Conservation (phyloP, 2,113 vertebrate species). For the Ceratotherium simum region DNA sequence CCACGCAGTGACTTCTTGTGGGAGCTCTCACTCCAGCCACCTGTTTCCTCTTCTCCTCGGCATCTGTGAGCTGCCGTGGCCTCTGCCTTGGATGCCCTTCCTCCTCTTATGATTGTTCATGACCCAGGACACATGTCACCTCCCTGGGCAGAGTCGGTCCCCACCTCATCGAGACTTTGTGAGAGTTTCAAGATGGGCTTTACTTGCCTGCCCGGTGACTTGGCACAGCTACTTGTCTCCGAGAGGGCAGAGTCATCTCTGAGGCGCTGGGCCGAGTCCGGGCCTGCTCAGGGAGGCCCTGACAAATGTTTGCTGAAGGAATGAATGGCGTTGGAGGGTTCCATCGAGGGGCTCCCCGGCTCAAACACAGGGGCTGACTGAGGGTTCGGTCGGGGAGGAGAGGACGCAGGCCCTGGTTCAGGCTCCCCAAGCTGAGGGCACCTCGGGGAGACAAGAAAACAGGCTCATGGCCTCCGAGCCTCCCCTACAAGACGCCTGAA, state of each 20-base stretch:
- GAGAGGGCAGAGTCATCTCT: not conserved
- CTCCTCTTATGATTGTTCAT: not conserved
- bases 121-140: not conserved
- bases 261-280: not conserved
- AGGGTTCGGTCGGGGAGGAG: not conserved
- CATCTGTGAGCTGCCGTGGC: rapidly evolving
- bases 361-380: not conserved
- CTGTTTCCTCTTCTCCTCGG: not conserved
- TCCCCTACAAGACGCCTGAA: rapidly evolving
- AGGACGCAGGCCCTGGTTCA: not conserved
- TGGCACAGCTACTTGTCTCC: not conserved
- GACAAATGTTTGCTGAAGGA: not conserved
- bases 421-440: not conserved
- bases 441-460: not conserved
- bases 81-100: not conserved
- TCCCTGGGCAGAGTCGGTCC: not conserved
- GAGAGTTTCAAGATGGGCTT: not conserved
- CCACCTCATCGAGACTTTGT: not conserved
- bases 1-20: not conserved
- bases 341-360: not conserved
- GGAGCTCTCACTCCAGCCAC: not conserved
- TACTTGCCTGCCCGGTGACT: not conserved
- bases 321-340: rapidly evolving
- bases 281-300: not conserved
- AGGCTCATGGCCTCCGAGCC: not conserved